Conservation (phyloP, 2,888 invertebrate genomes). For the Leucophenga maculata region DNA sequence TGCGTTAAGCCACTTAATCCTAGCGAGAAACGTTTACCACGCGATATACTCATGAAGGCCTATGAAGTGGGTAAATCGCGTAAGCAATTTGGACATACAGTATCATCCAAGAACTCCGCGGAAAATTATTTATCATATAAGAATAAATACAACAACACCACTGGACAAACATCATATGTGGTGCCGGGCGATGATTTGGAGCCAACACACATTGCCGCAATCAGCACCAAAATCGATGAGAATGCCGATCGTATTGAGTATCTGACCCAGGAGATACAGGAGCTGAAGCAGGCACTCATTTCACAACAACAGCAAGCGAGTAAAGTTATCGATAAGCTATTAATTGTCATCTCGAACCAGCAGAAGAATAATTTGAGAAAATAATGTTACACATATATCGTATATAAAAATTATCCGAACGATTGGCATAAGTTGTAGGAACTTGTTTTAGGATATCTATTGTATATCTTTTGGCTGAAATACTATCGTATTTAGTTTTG, state of each 20-base stretch:
- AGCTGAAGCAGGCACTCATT: slow-evolving; percentile 76
- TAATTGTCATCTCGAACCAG: slow-evolving; percentile 71
- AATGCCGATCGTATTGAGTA: slow-evolving; percentile 79
- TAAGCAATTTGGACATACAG: slow-evolving; percentile 80
- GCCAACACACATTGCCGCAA: slow-evolving; percentile 74
- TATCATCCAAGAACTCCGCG: slow-evolving; percentile 78
- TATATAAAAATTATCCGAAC: too few relatives aligned
- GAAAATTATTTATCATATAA: slow-evolving; percentile 78
- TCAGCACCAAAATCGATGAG: slow-evolving; percentile 80
- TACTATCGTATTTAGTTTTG: too few relatives aligned
- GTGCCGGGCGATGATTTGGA: slow-evolving; percentile 74
- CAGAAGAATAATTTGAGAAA: slow-evolving; percentile 72
- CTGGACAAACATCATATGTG: slow-evolving; percentile 72
- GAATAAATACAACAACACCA: slow-evolving; percentile 79
- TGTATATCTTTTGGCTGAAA: too few relatives aligned
- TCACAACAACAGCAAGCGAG: slow-evolving; percentile 73
- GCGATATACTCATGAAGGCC: slow-evolving; percentile 85
- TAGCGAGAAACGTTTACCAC: slow-evolving; percentile 84
- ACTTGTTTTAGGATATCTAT: too few relatives aligned
- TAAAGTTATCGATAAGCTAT: slow-evolving; percentile 72
- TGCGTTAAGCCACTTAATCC: slow-evolving; percentile 89
- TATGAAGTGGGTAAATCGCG: slow-evolving; percentile 86
- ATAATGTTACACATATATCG: slow-evolving; percentile 39
- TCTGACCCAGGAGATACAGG: slow-evolving; percentile 80
- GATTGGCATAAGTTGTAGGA: too few relatives aligned